Evolutionary conservation across 2,113 vertebrate genomes (phyloP), one percentile per base, ranked within the genome.

Genomic region (Istiophorus platypterus): DNA sequence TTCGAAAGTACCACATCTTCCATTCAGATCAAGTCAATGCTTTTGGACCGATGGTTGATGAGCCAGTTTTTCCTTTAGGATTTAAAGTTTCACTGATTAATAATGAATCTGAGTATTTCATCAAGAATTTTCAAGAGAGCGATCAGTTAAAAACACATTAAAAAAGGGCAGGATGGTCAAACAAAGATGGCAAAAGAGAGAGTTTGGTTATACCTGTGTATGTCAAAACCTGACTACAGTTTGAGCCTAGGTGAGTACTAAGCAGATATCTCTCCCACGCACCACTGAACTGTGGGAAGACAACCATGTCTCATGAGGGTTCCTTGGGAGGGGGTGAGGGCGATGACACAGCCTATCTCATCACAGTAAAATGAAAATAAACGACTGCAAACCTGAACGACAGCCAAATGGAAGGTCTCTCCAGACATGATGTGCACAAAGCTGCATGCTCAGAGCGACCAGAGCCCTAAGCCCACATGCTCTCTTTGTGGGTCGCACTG

Each of bases 341-440:
- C 86, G 87, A 92, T 93, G 91, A 92, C 88, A 90, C 85, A 86
- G 87, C 76, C 78, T 78, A 92, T 92, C 91, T 92, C 92, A 92
- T 92, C 88, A 34, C 67, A 86, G 74, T 76, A 87, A 91, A 93
- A 92, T 90, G 88, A 92, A 93, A 93, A 92, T 90, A 92, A 91
- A 93, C 52, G 83, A 87, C 77, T 84, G 77, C 86, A 91, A 92
- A 90, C 54, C 68, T 77, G 80, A 88, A 86, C 63, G 9, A 63
- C 57, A 62, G 78, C 88, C 88, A 91, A 91, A 76, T 61, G 73
- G 71, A 85, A 84, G 42, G 78, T 88, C 85, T 87, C 86, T 81
- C 34, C 72, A 89, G 78, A 81, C 85, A 71, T 22, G 22, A 10
- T 45, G 82, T 31, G 80, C 78, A 80, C 49, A 82, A 65, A 85